phyloP scores from a whole-genome alignment of 2,113 vertebrate genomes.

The Hyaena hyaena region DNA sequence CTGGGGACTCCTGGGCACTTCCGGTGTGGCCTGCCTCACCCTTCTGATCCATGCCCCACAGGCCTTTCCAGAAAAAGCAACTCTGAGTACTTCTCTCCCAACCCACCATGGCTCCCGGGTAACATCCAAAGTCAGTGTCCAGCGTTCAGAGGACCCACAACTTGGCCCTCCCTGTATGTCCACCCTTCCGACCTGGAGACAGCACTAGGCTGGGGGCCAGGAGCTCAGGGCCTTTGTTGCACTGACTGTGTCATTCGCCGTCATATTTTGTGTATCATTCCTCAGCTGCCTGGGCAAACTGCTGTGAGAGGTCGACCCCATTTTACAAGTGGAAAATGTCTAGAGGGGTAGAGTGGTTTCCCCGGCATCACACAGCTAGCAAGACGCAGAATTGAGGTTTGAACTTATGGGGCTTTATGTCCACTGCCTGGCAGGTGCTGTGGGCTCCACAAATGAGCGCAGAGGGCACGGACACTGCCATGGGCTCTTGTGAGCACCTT shows the following conservation, averaged over 20 bases:
- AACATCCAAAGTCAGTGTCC: neutral
- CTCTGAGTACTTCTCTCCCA: neutral
- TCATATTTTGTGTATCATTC: neutral
- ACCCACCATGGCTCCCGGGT: accelerated
- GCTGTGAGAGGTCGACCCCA: neutral
- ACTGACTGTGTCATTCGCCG: too few relatives aligned
- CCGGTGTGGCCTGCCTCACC: neutral
- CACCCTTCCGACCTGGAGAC: neutral
- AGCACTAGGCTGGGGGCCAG: neutral
- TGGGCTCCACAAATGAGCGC: too few relatives aligned
- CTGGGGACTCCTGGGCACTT: neutral
- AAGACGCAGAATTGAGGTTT: neutral
- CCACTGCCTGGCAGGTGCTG: accelerated
- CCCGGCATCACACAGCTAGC: neutral
- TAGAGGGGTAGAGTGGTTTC: neutral
- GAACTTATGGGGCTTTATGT: neutral
- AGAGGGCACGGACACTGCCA: accelerated
- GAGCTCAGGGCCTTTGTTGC: neutral
- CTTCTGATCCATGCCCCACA: neutral
- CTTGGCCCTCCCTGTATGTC: accelerated
- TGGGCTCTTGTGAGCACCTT: too few relatives aligned
- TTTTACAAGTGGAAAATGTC: neutral
- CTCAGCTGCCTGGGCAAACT: neutral
- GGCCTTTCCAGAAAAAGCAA: neutral
- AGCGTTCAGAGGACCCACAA: neutral